These are phyloP conservation scores for Reinhardtius hippoglossoides DNA, from an alignment of 2,113 vertebrate genomes.

Conservation along the genomic window DNA sequence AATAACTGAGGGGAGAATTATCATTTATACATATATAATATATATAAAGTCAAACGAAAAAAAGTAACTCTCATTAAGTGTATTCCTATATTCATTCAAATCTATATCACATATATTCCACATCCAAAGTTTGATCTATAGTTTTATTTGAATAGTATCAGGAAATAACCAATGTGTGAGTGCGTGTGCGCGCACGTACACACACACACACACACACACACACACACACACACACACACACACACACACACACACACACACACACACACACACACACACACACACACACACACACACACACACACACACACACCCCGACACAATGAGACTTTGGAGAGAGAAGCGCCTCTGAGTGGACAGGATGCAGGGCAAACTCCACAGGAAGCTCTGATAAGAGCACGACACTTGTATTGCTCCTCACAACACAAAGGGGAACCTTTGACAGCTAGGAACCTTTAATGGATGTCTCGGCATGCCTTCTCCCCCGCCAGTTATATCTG, in stretches of 20 bases:
- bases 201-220: background rate
- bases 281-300: slow-evolving; percentile 6
- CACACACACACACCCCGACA: slow-evolving; percentile 41
- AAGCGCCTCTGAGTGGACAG: slow-evolving; percentile 78
- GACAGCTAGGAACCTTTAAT: slow-evolving; percentile 83
- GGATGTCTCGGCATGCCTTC: slow-evolving; percentile 78
- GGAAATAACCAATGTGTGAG: slow-evolving; percentile 19
- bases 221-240: slow-evolving; percentile 56
- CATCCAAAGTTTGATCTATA: slow-evolving; percentile 28
- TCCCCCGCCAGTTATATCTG: slow-evolving; percentile 72
- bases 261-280: background rate
- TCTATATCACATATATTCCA: background rate
- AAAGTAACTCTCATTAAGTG: accelerated
- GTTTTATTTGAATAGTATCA: slow-evolving; percentile 32
- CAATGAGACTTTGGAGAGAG: slow-evolving; percentile 72
- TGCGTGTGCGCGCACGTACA: background rate
- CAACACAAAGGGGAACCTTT: slow-evolving; percentile 83
- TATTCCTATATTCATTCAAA: slow-evolving; percentile 5
- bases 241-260: slow-evolving; percentile 67
- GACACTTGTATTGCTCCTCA: slow-evolving; percentile 78
- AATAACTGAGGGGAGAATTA: background rate
- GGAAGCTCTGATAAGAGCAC: slow-evolving; percentile 83
- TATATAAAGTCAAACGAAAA: background rate
- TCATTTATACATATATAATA: background rate
- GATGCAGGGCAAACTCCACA: slow-evolving; percentile 79